Conservation (phyloP, 2,797 vertebrate species). For the Spheniscus humboldti region DNA sequence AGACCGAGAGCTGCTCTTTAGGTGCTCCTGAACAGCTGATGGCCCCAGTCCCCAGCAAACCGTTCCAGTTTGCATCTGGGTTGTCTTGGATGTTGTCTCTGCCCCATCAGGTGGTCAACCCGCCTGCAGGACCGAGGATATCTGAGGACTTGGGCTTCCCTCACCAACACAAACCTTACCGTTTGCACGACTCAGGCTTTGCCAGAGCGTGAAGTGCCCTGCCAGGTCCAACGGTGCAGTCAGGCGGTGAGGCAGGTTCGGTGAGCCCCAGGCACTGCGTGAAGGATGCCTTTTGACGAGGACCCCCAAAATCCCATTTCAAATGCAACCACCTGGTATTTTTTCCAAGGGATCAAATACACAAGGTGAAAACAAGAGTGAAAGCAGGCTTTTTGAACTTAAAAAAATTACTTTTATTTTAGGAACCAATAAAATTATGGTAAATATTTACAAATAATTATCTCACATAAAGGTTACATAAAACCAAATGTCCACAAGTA, state of each 20-base stretch:
- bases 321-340: neutral
- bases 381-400: slow-evolving; percentile 78
- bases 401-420: slow-evolving; percentile 99
- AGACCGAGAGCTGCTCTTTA: too few relatives aligned
- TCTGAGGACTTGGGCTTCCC: too few relatives aligned
- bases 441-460: slow-evolving; percentile 99
- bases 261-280: accelerated
- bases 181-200: accelerated
- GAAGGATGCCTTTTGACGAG: accelerated
- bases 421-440: slow-evolving; percentile 99
- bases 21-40: too few relatives aligned
- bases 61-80: accelerated
- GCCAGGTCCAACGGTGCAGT: accelerated
- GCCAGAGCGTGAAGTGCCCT: too few relatives aligned
- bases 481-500: slow-evolving; percentile 95
- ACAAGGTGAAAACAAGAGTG: neutral
- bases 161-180: accelerated
- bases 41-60: too few relatives aligned
- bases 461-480: slow-evolving; percentile 99
- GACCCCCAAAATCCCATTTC: neutral
- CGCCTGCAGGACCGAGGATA: neutral
- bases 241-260: accelerated
- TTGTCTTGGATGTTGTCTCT: neutral
- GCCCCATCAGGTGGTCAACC: neutral
- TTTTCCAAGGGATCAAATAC: neutral